A percentile compares a stretch with the other conserved stretches of the same genome.
phyloP scores from a whole-genome alignment of 2,797 vertebrate genomes.

The Sarcoramphus papa region DNA sequence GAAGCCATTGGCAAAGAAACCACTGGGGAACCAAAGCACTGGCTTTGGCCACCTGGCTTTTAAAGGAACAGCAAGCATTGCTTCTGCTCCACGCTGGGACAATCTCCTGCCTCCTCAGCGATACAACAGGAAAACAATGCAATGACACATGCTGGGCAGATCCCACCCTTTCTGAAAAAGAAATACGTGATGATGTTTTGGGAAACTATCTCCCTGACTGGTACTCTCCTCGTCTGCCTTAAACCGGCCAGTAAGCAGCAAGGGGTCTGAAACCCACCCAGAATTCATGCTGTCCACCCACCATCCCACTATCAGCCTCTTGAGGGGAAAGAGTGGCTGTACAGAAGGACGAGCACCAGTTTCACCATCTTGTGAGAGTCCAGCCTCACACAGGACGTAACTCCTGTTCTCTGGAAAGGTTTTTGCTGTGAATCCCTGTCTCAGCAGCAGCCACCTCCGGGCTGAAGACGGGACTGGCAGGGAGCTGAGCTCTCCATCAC shows the following conservation, averaged over 20 bases:
- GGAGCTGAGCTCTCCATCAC: background rate
- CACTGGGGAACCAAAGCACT: background rate
- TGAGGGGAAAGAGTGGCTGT: accelerated
- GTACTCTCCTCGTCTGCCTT: too few species aligned
- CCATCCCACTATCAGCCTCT: background rate
- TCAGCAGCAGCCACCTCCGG: background rate
- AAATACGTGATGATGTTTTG: background rate
- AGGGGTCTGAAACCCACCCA: background rate
- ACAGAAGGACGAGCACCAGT: background rate
- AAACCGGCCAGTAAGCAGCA: background rate
- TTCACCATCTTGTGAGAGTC: background rate
- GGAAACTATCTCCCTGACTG: background rate
- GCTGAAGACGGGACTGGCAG: background rate
- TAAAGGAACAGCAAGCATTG: background rate
- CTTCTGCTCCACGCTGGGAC: background rate
- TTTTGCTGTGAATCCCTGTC: background rate
- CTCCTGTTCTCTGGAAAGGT: background rate
- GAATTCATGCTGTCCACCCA: background rate
- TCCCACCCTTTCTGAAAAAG: background rate
- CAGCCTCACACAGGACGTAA: background rate
- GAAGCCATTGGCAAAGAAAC: background rate
- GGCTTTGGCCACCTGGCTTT: background rate
- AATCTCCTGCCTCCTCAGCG: background rate
- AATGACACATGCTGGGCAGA: background rate
- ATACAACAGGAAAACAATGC: background rate